Base-by-base conservation (phyloP, 2,797 vertebrate species). In the Mareca strepera region DNA sequence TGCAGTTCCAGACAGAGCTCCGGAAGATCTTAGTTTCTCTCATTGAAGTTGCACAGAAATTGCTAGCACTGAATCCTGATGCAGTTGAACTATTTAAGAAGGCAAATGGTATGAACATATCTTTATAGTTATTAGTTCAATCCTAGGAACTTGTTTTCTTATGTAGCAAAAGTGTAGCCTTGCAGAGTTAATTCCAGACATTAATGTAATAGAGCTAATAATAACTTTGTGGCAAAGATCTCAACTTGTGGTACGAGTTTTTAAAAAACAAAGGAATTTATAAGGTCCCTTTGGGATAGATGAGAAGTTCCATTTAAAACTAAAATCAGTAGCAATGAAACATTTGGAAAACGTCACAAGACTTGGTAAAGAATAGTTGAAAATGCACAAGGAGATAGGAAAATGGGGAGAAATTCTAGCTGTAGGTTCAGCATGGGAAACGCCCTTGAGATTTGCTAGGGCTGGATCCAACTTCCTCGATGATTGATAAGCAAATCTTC, bases 71-170 rank as follows among this genome's bases (percentile, higher is more conserved):
- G 97, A 99, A 99, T 97, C 99, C 99, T 0, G 99, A 99, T 37
- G 99, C 99, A 4, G 99, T 99, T 35, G 99, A 99, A 74, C 98
- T 99, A 3, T 99, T 99, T 93, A 99, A 99, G 97, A 99, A 99
- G 95, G 99, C 99, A 37, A 99, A 99, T 8, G 99, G 99, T 99
- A 97, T 21, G 97, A 22, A 77, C 9, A 0, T 2, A 7, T n/a
- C 77, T 87, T 52, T 39, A 3, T 16, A 16, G 11, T 8, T 82
- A 10, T 31, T 44, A 3, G 7, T 73, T 90, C 35, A n/a, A 0
- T 44, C 31, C 25, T 72, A 60, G 74, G 59, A 56, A 18, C 50
- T 83, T 66, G 23, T 76, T 80, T 59, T 31, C 16, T 92, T 92
- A 58, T 7, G 2, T 33, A 69, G 31, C 31, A 4, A 37, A 31